phyloP scores from a whole-genome alignment of 2,888 invertebrate species.

The Anticlea derivata region DNA sequence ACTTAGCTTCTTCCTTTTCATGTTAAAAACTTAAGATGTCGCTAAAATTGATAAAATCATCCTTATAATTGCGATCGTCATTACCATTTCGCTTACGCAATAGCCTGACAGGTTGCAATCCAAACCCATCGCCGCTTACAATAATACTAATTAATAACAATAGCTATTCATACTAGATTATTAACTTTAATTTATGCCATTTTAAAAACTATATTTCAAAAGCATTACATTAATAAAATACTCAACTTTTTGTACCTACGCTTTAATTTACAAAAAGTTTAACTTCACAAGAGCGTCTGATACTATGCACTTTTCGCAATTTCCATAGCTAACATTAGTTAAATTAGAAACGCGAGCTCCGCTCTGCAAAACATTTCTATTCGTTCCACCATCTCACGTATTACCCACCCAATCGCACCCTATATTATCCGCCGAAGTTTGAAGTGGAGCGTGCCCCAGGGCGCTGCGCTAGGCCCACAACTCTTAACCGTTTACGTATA shows the following conservation, averaged over 20 bases:
- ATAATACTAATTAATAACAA: no score
- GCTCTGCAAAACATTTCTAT: conserved; percentile 20
- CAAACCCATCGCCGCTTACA: no score
- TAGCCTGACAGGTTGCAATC: no score
- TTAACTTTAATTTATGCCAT: no score
- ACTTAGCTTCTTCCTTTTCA: no score
- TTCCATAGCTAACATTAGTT: conserved; percentile 9
- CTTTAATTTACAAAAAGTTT: background rate
- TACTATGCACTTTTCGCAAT: background rate
- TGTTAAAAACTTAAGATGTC: no score
- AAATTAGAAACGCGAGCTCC: conserved; percentile 13
- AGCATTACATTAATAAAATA: background rate
- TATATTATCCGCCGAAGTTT: conserved; percentile 27
- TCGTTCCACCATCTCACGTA: conserved; percentile 16
- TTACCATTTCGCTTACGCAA: no score
- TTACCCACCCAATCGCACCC: conserved; percentile 25
- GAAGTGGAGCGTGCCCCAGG: conserved; percentile 32
- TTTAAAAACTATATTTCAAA: no score
- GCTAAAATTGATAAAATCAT: no score
- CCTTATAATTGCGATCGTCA: no score
- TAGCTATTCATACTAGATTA: no score
- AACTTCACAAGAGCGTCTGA: conserved; percentile 5
- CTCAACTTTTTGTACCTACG: no score
- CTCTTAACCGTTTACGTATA: conserved; percentile 7
- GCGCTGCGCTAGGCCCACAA: conserved; percentile 29